A percentile compares a stretch with the other conserved stretches of the same genome.
These are phyloP conservation scores for Ips nitidus DNA, from an alignment of 1,140 invertebrate species.

Conservation along the genomic window DNA sequence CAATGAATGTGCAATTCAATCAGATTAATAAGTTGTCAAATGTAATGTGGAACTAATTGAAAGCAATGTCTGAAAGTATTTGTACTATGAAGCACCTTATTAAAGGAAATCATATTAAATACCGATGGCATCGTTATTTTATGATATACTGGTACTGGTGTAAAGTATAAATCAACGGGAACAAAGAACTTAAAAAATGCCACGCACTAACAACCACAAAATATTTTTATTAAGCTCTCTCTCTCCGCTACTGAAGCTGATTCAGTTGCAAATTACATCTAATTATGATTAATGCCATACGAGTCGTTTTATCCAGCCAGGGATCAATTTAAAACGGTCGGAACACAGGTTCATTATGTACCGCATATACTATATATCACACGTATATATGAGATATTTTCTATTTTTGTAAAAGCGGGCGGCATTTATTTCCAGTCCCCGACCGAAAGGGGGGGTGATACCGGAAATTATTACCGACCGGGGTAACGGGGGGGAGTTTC, in stretches of 20 bases:
- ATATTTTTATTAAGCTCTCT: constrained; percentile 16
- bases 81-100: neutral
- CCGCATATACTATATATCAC: constrained; percentile 6
- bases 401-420: constrained; percentile 22
- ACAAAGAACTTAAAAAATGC: constrained; percentile 18
- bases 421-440: constrained; percentile 1
- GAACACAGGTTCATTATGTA: constrained; percentile 12
- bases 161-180: constrained; percentile 7
- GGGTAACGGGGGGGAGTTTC: constrained; percentile 50
- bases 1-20: constrained; percentile 3
- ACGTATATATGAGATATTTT: constrained; percentile 23
- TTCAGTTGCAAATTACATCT: constrained; percentile 24
- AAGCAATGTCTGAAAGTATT: constrained; percentile 7
- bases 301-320: constrained; percentile 11
- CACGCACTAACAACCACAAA: constrained; percentile 13
- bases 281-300: constrained; percentile 26
- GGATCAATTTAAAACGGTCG: constrained; percentile 24
- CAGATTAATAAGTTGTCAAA: constrained; percentile 8
- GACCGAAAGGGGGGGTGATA: constrained; percentile 16
- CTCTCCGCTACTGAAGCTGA: constrained; percentile 22
- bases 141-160: neutral
- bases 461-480: constrained; percentile 48
- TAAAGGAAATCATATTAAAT: constrained; percentile 19
- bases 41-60: constrained; percentile 4
- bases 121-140: constrained; percentile 13